Base-by-base conservation (phyloP, 1,140 invertebrate species). In the Pachypeltis micranthus region DNA sequence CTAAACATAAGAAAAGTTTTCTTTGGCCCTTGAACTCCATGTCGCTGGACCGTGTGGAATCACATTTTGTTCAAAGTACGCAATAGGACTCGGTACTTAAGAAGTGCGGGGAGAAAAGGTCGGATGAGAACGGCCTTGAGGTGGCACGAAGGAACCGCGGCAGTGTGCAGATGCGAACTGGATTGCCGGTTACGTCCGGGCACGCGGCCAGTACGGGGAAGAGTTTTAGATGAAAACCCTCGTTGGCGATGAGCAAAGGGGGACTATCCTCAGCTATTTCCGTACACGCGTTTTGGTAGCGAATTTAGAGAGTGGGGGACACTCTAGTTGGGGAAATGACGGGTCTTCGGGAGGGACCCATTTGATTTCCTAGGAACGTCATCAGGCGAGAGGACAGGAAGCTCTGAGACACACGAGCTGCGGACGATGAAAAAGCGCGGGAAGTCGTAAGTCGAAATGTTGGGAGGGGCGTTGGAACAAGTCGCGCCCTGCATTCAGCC, bases 191-290 rank as follows among this genome's bases (percentile, higher is more conserved):
- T 39, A 10, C 7, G 28, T 34, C 24, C 21, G 31, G 31, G 60
- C 47, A 61, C 34, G 14, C 29, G 44, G 60, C 39, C 39, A 34
- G 44, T 21, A 24, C 2, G 61, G 47, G 47, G 47, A 51, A 51
- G 47, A 51, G 47, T 51, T 51, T 51, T 51, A 51, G 21, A 21
- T 51, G 12, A 21, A 51, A 51, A 51, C 7, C 47, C 12, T 21
- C n/a, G n/a, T n/a, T n/a, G n/a, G n/a, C n/a, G n/a, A n/a, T n/a
- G 47, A 21, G 4, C 47, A 16, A 51, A 39, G 34, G 47, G 47
- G 47, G 47, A 51, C 47, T 21, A 51, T 51, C 23, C 47, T 16
- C 47, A 16, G 47, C 47, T 51, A 51, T 51, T 51, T 51, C 47
- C 3, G 47, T 51, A n/a, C n/a, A n/a, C n/a, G n/a, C n/a, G n/a